These are phyloP conservation scores for Temnothorax unifasciatus DNA, from an alignment of 2,888 invertebrate genomes.

Conservation along the genomic window DNA sequence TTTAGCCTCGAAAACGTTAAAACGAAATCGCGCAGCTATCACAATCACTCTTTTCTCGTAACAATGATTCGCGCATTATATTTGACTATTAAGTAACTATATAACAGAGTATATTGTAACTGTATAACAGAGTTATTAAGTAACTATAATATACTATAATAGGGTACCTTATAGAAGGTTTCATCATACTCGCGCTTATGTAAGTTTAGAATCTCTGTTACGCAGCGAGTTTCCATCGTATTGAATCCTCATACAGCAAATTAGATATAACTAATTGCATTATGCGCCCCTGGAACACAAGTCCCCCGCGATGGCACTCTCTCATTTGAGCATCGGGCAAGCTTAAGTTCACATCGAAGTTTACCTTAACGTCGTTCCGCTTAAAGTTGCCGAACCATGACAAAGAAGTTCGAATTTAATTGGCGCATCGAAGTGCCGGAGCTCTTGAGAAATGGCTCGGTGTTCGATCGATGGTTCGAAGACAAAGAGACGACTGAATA, in stretches of 20 bases:
- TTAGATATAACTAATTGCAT: conserved; percentile 82
- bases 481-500: conserved; percentile 88
- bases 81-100: neutral
- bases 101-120: neutral
- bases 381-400: conserved; percentile 85
- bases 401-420: conserved; percentile 90
- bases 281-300: conserved; percentile 66
- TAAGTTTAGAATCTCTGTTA: conserved; percentile 62
- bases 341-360: conserved; percentile 59
- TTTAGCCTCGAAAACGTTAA: neutral
- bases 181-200: conserved; percentile 33
- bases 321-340: conserved; percentile 61
- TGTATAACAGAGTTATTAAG: neutral
- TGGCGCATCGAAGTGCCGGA: conserved; percentile 90
- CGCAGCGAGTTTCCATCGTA: conserved; percentile 42
- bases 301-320: conserved; percentile 36
- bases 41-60: neutral
- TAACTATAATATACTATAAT: neutral
- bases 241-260: conserved; percentile 78
- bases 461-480: conserved; percentile 90
- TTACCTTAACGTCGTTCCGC: conserved; percentile 37
- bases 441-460: conserved; percentile 87
- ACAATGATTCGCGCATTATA: neutral
- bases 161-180: neutral
- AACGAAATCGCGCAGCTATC: neutral